These are phyloP conservation scores for Tenthredo scrophulariae DNA, from an alignment of 2,888 invertebrate genomes.

Conservation along the genomic window DNA sequence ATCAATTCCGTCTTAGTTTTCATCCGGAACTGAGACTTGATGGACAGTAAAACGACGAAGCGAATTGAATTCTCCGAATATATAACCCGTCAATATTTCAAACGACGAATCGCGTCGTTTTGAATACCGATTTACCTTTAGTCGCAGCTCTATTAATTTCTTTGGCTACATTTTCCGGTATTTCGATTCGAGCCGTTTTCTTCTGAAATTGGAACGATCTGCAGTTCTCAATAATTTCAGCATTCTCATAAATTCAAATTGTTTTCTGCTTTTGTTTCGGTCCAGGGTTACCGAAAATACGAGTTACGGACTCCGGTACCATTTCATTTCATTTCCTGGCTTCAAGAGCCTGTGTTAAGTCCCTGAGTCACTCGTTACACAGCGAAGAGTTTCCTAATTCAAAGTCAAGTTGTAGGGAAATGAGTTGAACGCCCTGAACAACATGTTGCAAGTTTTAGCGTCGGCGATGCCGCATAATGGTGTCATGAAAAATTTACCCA, in stretches of 20 bases:
- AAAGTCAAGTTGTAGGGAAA: neutral
- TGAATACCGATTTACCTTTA: neutral
- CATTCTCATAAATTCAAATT: neutral
- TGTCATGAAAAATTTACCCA: neutral
- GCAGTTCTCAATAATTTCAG: neutral
- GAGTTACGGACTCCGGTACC: neutral
- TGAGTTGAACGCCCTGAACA: constrained; percentile 7
- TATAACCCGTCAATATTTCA: neutral
- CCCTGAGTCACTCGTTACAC: neutral
- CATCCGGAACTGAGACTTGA: constrained; percentile 5
- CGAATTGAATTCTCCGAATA: constrained; percentile 1
- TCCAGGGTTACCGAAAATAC: neutral
- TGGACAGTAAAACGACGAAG: neutral
- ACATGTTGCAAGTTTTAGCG: neutral
- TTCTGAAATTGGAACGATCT: neutral
- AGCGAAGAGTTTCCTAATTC: neutral
- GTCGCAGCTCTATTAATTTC: neutral
- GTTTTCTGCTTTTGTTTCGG: neutral
- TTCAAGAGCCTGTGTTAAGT: neutral
- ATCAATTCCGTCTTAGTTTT: too few species aligned
- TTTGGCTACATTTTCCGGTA: neutral
- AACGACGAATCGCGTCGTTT: neutral
- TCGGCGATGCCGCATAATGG: neutral
- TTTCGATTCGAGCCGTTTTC: neutral
- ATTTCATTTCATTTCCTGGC: neutral